Evolutionary conservation across 2,888 invertebrate species (phyloP), one percentile per base, ranked within the genome.

Genomic region (Agonopterix heracliana): DNA sequence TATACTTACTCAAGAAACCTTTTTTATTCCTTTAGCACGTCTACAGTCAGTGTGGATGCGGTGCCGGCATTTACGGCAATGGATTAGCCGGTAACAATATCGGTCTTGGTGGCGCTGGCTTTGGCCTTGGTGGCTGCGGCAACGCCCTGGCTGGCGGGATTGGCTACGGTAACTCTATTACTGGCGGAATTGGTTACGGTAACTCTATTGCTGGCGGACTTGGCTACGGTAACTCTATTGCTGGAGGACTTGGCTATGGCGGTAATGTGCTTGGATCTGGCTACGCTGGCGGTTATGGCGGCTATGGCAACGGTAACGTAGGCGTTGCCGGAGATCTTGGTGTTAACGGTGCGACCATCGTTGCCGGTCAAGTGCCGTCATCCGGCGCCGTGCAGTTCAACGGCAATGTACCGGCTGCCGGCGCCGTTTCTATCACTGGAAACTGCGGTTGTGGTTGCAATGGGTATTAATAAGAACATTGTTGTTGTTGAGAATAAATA

Each of bases 301-400:
- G 59, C 26, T 43, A 44, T 14, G 66, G 64, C 41, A 45, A 48
- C 48, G 66, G 64, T 41, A 57, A 54, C 1, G 54, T 63, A 7
- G 56, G 50, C 0, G 60, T 63, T 3, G 46, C 49, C 1, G 62
- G 65, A 0, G 64, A 62, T 47, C 50, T 62, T 34, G 62, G 55
- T 4, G 64, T 68, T 9, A 47, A 48, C 14, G 73, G 73, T 34
- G 55, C 59, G 11, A 66, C 73, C 1, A 14, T 53, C 11, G 57
- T 73, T 1, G 50, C 59, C 4, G 74, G 73, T 0, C 64, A 64
- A 38, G 69, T 73, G 44, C 74, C 73, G 8, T 61, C 72, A 8
- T 50, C 61, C 2, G 73, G 75, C 7, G 54, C 26, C 7, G 26
- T 26, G 26, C 5, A 26, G 26, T 26, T 26, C 26, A 26, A 7